Evolutionary conservation across 2,888 invertebrate species (phyloP).

Genomic region (Xestoiulus laeticollis): DNA sequence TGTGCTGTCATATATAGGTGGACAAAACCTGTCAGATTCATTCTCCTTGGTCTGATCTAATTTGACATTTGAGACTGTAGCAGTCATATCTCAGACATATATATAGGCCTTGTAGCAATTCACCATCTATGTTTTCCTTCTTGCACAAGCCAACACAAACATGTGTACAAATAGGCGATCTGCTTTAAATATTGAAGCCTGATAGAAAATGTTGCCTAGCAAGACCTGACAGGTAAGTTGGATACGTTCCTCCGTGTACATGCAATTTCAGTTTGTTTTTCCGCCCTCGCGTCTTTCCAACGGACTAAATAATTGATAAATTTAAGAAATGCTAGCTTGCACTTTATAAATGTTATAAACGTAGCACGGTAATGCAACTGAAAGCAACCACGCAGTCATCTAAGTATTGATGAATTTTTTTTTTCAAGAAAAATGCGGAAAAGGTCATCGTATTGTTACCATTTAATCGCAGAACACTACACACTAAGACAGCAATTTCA

Average conservation of each 20-base stretch:
- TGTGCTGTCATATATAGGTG: too few relatives aligned
- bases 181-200: conserved; percentile 17
- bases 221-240: conserved; percentile 24
- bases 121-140: too few relatives aligned
- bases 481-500: neutral
- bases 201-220: neutral
- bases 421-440: neutral
- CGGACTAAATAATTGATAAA: conserved; percentile 32
- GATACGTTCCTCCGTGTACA: neutral
- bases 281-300: conserved; percentile 22
- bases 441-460: neutral
- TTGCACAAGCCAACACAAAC: neutral
- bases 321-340: conserved; percentile 28
- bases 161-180: neutral
- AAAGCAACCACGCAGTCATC: neutral
- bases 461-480: neutral
- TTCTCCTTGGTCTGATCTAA: too few relatives aligned
- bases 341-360: conserved; percentile 23
- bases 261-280: conserved; percentile 37
- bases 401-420: neutral
- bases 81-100: too few relatives aligned
- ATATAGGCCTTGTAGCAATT: too few relatives aligned
- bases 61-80: too few relatives aligned
- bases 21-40: too few relatives aligned
- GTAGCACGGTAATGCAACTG: neutral